Percentiles rank a stretch among this genome's conserved stretches.
These are phyloP conservation scores for Caranx ignobilis DNA, from an alignment of 2,113 vertebrate species.

Conservation along the genomic window DNA sequence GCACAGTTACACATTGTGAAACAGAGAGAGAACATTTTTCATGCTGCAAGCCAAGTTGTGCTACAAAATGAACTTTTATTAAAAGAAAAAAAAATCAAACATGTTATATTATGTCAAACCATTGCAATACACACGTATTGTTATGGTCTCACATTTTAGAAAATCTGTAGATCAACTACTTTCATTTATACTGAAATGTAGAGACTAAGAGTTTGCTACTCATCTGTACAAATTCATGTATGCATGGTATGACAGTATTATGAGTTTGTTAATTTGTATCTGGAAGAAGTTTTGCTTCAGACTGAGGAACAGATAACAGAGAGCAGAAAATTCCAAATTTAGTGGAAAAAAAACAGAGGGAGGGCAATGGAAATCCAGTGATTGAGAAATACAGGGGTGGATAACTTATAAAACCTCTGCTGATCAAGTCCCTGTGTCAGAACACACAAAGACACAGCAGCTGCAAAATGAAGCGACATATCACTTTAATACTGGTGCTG, in stretches of 20 bases:
- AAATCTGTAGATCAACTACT: not conserved
- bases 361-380: slow-evolving; percentile 8
- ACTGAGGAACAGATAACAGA: not conserved
- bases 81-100: not conserved
- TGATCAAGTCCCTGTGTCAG: slow-evolving; percentile 18
- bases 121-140: not conserved
- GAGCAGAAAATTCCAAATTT: not conserved
- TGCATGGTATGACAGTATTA: not conserved
- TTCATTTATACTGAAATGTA: not conserved
- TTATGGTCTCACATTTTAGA: not conserved
- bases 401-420: slow-evolving; percentile 27
- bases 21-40: slow-evolving; percentile 40
- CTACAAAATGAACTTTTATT: not conserved
- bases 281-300: not conserved
- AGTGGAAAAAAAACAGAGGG: slow-evolving; percentile 13
- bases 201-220: not conserved
- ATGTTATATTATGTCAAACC: not conserved
- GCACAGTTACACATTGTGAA: slow-evolving; percentile 59
- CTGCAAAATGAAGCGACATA: slow-evolving; percentile 54
- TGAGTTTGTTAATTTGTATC: not conserved
- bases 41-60: slow-evolving; percentile 23
- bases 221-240: not conserved
- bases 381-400: slow-evolving; percentile 65
- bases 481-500: slow-evolving; percentile 48
- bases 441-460: slow-evolving; percentile 26